phyloP scores from a whole-genome alignment of 2,888 invertebrate species.

The Aplocera efformata region DNA sequence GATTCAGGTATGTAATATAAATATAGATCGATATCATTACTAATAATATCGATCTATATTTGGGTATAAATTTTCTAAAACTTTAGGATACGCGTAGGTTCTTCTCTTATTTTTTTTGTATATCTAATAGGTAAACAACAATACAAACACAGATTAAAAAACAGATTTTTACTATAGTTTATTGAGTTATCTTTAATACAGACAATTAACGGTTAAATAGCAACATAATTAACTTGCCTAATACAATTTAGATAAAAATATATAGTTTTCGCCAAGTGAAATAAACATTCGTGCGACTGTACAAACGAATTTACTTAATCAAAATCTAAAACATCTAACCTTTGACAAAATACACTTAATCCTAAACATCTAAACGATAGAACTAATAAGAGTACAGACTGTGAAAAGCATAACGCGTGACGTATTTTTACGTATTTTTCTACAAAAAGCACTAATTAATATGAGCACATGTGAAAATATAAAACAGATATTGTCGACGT shows the following conservation, averaged over 20 bases:
- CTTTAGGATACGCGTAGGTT: no score
- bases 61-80: no score
- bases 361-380: slow-evolving; percentile 17
- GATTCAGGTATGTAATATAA: no score
- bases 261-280: slow-evolving; percentile 51
- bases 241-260: slow-evolving; percentile 54
- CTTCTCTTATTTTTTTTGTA: no score
- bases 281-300: slow-evolving; percentile 60
- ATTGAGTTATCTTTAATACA: slow-evolving; percentile 66
- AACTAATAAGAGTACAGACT: slow-evolving; percentile 11
- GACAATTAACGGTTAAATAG: slow-evolving; percentile 59
- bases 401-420: slow-evolving; percentile 16
- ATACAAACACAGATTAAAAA: slow-evolving; percentile 33
- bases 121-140: background rate
- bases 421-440: slow-evolving; percentile 19
- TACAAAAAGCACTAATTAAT: slow-evolving; percentile 33
- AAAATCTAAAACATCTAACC: slow-evolving; percentile 40
- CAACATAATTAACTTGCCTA: slow-evolving; percentile 60
- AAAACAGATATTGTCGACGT: slow-evolving; percentile 73
- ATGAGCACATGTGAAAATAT: slow-evolving; percentile 38
- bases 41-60: no score
- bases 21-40: no score
- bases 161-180: slow-evolving; percentile 59
- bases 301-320: slow-evolving; percentile 60
- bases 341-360: slow-evolving; percentile 35